Evolutionary conservation across 1,140 invertebrate genomes (phyloP).

Genomic region (Trichonephila clavata): DNA sequence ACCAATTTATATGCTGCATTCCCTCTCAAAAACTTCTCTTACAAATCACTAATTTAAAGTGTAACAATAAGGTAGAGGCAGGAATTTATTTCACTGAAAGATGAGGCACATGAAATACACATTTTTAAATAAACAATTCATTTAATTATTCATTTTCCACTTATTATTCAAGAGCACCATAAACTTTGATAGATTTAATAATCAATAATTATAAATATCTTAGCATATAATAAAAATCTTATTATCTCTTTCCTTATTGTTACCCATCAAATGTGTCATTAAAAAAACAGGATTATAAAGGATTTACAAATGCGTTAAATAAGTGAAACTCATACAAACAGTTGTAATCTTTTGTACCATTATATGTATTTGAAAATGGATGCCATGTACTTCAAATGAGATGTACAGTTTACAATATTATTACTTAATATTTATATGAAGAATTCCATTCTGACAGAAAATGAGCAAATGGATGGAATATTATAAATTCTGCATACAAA

Average conservation of each 20-base stretch:
- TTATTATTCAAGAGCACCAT: background rate
- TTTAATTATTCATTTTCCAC: background rate
- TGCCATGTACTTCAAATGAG: background rate
- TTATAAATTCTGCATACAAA: no score
- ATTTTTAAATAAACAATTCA: background rate
- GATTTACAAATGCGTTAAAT: conserved; percentile 56
- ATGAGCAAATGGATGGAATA: no score
- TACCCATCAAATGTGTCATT: conserved; percentile 17
- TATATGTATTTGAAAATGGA: background rate
- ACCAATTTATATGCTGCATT: conserved; percentile 8
- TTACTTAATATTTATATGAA: no score
- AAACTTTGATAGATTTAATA: background rate
- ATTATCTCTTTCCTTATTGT: background rate
- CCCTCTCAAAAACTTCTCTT: background rate
- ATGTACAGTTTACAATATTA: background rate
- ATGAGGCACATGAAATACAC: background rate
- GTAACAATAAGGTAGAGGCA: background rate
- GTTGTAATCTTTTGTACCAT: background rate
- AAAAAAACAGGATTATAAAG: conserved; percentile 57
- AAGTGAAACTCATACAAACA: background rate
- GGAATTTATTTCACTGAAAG: background rate
- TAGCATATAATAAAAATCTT: background rate
- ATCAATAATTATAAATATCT: background rate
- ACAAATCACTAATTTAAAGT: conserved; percentile 36
- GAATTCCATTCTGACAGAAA: no score